Evolutionary conservation across 1,140 invertebrate genomes (phyloP), one percentile per base, ranked within the genome.

Genomic region (Ceratoteleas bidentatus): DNA sequence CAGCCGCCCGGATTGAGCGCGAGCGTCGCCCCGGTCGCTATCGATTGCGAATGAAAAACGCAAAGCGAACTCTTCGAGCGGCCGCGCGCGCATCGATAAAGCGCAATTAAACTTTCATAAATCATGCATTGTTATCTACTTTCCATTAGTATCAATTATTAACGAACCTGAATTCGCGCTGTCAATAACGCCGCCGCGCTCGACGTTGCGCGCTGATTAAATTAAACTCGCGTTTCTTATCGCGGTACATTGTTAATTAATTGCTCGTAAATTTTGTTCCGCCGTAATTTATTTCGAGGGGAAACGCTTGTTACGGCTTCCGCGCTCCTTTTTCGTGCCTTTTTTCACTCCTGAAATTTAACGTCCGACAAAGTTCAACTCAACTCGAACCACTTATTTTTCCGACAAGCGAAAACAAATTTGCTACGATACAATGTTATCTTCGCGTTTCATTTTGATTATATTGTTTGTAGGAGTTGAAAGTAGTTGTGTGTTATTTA

Each of bases 91-190:
- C 32, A 43, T 43, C 54, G 36, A 15, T 15, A 16, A 16, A 57
- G 16, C 11, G 7, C 13, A 34, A 36, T 52, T 50, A 47, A 33
- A 15, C 14, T 13, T 24, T 43, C 38, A 64, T 64, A 64, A 64
- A 36, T 64, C 45, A 52, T 15, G 34, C 24, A 24, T 24, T 24
- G 43, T 40, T 65, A 54, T 65, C 50, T 4, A 53, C 50, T 40
- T 54, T 33, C 50, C 53, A 65, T 65, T 40, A 65, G 62, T 36
- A 54, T 54, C 36, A 65, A 65, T 65, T 54, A 65, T 65, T 65
- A 54, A 53, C 38, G 43, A 53, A 36, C 58, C 32, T 34, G 8
- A 36, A 62, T 13, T 60, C 3, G 14, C 10, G 32, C 13, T 47
- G 57, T 45, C 57, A 60, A 60, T 60, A 60, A 16, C 13, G 15